Base-by-base conservation (phyloP, 2,888 invertebrate genomes). In the Cremastobaeus sp. region DNA sequence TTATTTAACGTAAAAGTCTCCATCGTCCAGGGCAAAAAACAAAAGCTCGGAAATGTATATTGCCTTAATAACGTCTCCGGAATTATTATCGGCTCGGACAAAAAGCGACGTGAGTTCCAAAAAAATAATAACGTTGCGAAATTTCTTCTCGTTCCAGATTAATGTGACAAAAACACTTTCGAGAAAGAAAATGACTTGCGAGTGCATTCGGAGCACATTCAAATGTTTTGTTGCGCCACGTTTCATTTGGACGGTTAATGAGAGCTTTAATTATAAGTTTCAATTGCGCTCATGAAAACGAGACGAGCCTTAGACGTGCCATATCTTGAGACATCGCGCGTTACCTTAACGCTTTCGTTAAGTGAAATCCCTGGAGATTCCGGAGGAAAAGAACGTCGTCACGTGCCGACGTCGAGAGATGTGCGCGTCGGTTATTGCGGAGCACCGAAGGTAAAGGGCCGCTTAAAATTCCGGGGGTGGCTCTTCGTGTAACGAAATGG, bases 1-100 rank as follows among this genome's bases (percentile, higher is more conserved):
- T 81, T 81, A 79, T 80, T 81, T 79, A 71, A 72, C 68, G 57
- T 74, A 78, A 77, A 78, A 74, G 78, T 79, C 74, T 62, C 64
- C 55, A 39, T 48, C 50, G 34, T 15, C 35, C 48, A 41, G 47
- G 62, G 39, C 20, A 55, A 62, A 70, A 60, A 62, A 52, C 48
- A 34, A 39, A 41, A 18, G 37, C 54, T 30, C 48, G 25, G 21
- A 62, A 54, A 30, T 25, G 32, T 37, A 39, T 43, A 37, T 37
- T 35, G 37, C 15, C 45, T 59, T 48, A 60, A 59, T 59, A 28
- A 20, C 32, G n/a, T n/a, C 30, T 9, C 11, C 30, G 17, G 32
- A 70, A 28, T 59, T 59, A 37, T 37, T 21, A 57, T 32, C 17
- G 6, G 0, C 14, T 5, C 3, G 41, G 12, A 12, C n/a, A 35